phyloP scores from a whole-genome alignment of 2,888 invertebrate genomes.

The Leptarthrus brevirostris region DNA sequence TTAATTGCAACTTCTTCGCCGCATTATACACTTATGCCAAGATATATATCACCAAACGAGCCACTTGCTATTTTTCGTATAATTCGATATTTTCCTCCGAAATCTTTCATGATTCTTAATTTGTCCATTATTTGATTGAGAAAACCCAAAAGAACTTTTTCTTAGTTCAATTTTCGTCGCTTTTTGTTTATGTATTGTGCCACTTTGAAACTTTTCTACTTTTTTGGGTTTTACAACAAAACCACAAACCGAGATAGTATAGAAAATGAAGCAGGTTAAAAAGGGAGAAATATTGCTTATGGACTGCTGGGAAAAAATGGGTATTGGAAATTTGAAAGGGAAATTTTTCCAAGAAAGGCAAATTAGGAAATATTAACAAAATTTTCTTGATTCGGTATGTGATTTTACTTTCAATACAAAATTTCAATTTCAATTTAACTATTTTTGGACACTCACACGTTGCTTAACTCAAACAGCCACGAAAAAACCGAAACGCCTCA shows the following conservation, averaged over 20 bases:
- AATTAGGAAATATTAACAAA: no score
- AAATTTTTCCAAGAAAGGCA: slow-evolving; percentile 20
- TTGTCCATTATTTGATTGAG: slow-evolving; percentile 62
- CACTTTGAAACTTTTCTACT: slow-evolving; percentile 28
- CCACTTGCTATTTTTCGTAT: slow-evolving; percentile 95
- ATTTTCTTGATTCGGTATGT: not conserved
- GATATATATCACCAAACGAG: slow-evolving; percentile 98
- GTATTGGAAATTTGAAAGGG: no score
- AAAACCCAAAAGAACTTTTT: slow-evolving; percentile 13
- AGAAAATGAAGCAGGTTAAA: slow-evolving; percentile 13
- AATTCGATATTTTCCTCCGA: slow-evolving; percentile 93
- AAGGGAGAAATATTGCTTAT: slow-evolving; percentile 8
- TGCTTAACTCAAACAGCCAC: slow-evolving; percentile 23
- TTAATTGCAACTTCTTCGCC: slow-evolving; percentile 99
- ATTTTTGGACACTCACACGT: slow-evolving; percentile 28
- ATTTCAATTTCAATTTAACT: no score
- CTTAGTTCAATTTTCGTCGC: not conserved
- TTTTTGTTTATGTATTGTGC: slow-evolving; percentile 35
- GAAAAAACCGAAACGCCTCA: slow-evolving; percentile 4
- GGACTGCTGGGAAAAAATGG: not conserved
- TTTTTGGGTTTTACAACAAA: not conserved
- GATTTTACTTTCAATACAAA: no score
- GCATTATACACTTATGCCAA: slow-evolving; percentile 91
- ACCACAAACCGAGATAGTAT: slow-evolving; percentile 22
- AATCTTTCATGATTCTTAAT: slow-evolving; percentile 63